Evolutionary conservation across 2,888 invertebrate species (phyloP).

Genomic region (Xiphydria camelus): DNA sequence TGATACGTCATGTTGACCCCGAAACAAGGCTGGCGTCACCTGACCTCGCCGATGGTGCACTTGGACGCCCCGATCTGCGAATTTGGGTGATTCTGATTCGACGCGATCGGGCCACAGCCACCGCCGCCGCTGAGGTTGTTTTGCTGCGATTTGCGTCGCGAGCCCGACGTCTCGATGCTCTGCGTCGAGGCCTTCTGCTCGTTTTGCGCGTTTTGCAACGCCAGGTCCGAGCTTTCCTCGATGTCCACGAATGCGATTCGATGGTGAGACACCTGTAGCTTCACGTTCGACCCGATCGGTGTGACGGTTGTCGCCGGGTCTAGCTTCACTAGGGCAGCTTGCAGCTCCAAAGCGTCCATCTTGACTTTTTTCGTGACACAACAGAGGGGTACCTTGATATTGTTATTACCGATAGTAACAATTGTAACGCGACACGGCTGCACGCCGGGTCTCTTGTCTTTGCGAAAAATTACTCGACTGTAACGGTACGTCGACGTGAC

Average conservation of each 20-base stretch:
- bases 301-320: constrained; percentile 55
- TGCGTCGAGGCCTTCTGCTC: constrained; percentile 9
- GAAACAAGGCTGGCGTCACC: constrained; percentile 56
- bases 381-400: neutral
- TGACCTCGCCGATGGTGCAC: constrained; percentile 32
- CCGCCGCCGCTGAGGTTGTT: constrained; percentile 5
- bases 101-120: constrained; percentile 9
- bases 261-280: constrained; percentile 34
- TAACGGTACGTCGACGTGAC: no score
- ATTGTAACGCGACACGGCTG: no score
- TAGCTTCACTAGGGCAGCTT: constrained; percentile 53
- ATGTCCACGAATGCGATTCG: constrained; percentile 26
- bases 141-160: neutral
- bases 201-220: constrained; percentile 30
- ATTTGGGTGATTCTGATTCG: constrained; percentile 27
- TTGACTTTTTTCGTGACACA: constrained; percentile 10
- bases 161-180: constrained; percentile 2
- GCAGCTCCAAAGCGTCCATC: constrained; percentile 53
- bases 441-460: no score
- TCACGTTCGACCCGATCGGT: constrained; percentile 47
- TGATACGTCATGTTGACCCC: constrained; percentile 53
- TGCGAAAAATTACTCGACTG: no score
- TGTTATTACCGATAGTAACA: no score
- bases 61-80: constrained; percentile 21
- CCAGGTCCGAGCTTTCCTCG: constrained; percentile 42